Percentiles rank a stretch among this genome's conserved stretches.
These are phyloP conservation scores for Lasioglossum oenotherae DNA, from an alignment of 2,888 invertebrate genomes.

Conservation along the genomic window DNA sequence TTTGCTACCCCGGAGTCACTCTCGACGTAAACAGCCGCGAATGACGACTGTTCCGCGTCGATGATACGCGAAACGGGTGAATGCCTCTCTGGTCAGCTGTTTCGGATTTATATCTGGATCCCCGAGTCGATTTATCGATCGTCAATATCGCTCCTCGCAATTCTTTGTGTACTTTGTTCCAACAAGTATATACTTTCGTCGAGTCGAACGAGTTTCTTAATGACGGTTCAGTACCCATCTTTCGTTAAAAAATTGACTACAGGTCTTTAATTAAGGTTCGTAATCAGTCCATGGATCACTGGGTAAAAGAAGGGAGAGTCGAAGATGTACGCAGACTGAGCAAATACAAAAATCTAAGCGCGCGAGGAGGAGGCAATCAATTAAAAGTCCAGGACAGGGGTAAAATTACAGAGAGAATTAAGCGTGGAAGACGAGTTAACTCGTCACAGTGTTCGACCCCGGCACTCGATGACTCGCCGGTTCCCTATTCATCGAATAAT, in stretches of 20 bases:
- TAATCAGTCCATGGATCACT: background rate
- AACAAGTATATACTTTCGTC: background rate
- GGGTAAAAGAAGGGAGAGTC: background rate
- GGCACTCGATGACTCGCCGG: constrained; percentile 4
- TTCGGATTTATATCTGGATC: background rate
- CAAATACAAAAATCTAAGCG: background rate
- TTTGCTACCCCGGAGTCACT: background rate
- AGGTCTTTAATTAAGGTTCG: background rate
- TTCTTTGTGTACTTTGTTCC: background rate
- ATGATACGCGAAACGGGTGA: background rate
- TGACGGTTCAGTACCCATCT: too few relatives aligned
- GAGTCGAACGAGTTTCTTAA: too few relatives aligned
- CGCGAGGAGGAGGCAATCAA: background rate
- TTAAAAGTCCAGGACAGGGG: constrained; percentile 12
- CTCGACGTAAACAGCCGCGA: background rate
- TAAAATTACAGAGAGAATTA: constrained; percentile 5
- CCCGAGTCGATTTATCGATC: background rate
- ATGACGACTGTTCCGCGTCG: background rate
- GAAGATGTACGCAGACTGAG: background rate
- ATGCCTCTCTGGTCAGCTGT: background rate
- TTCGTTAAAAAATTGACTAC: background rate
- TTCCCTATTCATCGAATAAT: constrained; percentile 6
- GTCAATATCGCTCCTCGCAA: background rate
- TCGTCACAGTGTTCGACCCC: constrained; percentile 8
- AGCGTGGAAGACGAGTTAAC: constrained; percentile 9